Base-by-base conservation (phyloP, 2,113 vertebrate genomes). In the Ceyx margarethae region DNA sequence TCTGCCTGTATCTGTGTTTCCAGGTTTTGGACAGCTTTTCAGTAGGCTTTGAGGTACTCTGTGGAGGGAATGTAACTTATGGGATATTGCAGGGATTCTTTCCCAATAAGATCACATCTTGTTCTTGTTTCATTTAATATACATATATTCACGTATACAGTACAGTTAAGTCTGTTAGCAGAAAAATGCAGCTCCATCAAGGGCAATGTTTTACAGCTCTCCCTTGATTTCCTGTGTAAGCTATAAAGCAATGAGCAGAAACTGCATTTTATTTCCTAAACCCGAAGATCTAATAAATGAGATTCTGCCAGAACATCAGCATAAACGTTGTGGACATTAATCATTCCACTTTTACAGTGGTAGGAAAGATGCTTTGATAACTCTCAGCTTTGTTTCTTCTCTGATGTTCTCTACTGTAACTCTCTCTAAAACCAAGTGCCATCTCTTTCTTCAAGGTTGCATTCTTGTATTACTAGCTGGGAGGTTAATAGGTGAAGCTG, bases 91-190 rank as follows among this genome's bases (percentile, higher is more conserved):
- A 4, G 87, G 87, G 89, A 96, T 97, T 97, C 86, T 75, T 97
- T 97, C 94, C 91, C 80, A 81, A 51, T 92, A 96, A 92, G 87
- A 97, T 92, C 96, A 96, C 94, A 96, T 97, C 95, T 97, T 97
- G 95, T 94, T 97, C 95, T 91, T 85, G 93, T 97, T 97, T 96
- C 72, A 90, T 81, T 85, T 85, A 43, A 93, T 65, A 93, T 53
- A 87, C 57, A 82, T 91, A 76, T 60, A 81, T 68, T 87, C 90
- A 81, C 2, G 0, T 77, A 72, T 19, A 78, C 9, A 56, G 79
- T 43, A 90, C 81, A 46, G 74, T 81, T 78, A 71, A 96, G 81
- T 33, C 80, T 72, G 75, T 74, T 72, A 92, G 93, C 40, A 68
- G 56, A 83, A 87, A 84, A 66, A 65, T 3, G 26, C 45, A 74